A percentile compares a stretch with the other conserved stretches of the same genome.
phyloP scores from a whole-genome alignment of 2,797 vertebrate genomes.

The Gallinago stenura region DNA sequence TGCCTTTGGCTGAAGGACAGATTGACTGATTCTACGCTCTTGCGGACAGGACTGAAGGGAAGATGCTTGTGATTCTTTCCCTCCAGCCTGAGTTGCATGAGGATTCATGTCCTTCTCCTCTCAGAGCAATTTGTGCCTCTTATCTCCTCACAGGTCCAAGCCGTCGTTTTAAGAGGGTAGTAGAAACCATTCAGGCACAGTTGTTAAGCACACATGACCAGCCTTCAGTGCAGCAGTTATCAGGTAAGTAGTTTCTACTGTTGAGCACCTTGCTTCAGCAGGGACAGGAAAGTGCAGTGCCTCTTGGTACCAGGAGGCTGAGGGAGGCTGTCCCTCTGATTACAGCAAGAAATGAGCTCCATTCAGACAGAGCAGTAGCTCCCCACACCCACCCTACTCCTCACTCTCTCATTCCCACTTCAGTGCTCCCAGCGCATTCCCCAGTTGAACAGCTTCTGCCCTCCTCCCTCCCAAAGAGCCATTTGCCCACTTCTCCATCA shows the following conservation, averaged over 20 bases:
- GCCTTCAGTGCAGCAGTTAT: slow-evolving; percentile 94
- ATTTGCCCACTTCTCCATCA: slow-evolving; percentile 70
- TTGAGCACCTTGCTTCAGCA: slow-evolving; percentile 52
- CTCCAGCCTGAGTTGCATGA: background rate
- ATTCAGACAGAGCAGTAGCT: slow-evolving; percentile 61
- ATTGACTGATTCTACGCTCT: background rate
- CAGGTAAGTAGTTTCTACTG: slow-evolving; percentile 88
- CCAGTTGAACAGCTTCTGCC: slow-evolving; percentile 43
- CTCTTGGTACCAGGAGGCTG: slow-evolving; percentile 38
- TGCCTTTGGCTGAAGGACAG: background rate
- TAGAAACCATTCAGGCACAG: slow-evolving; percentile 99
- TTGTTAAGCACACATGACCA: slow-evolving; percentile 98
- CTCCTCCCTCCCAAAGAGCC: slow-evolving; percentile 71
- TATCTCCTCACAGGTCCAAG: slow-evolving; percentile 88
- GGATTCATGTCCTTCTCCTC: background rate
- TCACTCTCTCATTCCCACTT: slow-evolving; percentile 56
- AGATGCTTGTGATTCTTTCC: background rate
- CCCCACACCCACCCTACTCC: slow-evolving; percentile 29
- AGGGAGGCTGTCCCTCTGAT: slow-evolving; percentile 47
- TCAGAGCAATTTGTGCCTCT: background rate
- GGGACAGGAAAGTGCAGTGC: slow-evolving; percentile 52
- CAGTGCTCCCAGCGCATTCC: slow-evolving; percentile 39
- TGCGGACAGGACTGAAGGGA: background rate
- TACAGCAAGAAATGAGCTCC: background rate
- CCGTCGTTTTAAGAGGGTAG: slow-evolving; percentile 98